Percentiles rank a stretch among this genome's conserved stretches.
These are phyloP conservation scores for Gorsachius magnificus DNA, from an alignment of 2,797 vertebrate species.

Conservation along the genomic window DNA sequence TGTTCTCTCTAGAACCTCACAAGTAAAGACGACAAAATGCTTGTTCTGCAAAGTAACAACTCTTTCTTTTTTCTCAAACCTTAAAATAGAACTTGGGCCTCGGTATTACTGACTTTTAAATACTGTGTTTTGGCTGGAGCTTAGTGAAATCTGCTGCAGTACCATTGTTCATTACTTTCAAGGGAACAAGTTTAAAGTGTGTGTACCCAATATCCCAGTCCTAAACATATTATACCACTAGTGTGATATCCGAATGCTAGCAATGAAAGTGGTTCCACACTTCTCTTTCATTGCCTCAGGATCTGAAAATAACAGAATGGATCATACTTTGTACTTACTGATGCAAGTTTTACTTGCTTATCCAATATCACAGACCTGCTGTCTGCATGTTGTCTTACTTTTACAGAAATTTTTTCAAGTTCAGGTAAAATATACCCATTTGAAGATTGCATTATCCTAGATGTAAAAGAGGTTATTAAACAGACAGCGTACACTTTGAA, in stretches of 20 bases:
- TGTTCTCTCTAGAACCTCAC: background rate
- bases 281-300: background rate
- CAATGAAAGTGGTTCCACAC: background rate
- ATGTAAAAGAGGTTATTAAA: background rate
- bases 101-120: background rate
- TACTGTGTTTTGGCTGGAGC: background rate
- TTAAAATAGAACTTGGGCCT: background rate
- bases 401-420: background rate
- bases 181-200: background rate
- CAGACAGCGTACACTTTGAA: background rate
- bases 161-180: background rate
- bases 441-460: background rate
- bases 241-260: background rate
- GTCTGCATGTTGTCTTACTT: background rate
- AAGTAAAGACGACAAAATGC: background rate
- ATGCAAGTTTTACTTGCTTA: background rate
- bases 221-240: background rate
- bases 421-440: background rate
- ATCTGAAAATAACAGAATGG: background rate
- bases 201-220: background rate
- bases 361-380: background rate
- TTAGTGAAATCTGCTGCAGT: background rate
- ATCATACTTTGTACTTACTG: background rate
- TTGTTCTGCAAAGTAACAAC: background rate
- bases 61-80: background rate